Evolutionary conservation across 2,888 invertebrate species (phyloP).

Genomic region (Marronus borbonicus): DNA sequence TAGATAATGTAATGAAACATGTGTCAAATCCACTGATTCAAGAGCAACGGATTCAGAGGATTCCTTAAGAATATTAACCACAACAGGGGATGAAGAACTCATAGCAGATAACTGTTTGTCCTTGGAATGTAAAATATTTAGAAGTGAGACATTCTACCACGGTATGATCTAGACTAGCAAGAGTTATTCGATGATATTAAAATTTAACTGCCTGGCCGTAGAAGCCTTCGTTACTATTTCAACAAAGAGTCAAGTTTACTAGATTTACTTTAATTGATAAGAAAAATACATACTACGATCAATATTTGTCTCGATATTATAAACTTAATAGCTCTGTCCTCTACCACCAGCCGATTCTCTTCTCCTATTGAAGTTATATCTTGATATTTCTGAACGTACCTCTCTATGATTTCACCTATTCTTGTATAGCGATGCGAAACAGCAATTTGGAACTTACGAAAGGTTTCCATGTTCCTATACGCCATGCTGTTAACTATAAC

Average conservation of each 20-base stretch:
- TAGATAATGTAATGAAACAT: too few relatives aligned
- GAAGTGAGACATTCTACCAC: too few relatives aligned
- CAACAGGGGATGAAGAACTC: too few relatives aligned
- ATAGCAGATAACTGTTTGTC: too few relatives aligned
- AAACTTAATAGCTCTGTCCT: neutral
- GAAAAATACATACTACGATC: neutral
- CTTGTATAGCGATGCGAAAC: neutral
- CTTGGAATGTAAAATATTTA: too few relatives aligned
- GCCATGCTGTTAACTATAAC: conserved; percentile 77
- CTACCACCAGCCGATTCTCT: neutral
- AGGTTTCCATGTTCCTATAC: neutral
- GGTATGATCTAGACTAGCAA: too few relatives aligned
- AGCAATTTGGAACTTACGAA: neutral
- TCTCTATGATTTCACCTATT: neutral
- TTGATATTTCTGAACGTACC: neutral
- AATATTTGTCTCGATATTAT: neutral
- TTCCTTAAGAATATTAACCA: too few relatives aligned
- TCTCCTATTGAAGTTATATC: neutral
- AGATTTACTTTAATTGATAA: neutral
- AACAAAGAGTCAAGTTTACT: neutral
- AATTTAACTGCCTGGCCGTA: too few relatives aligned
- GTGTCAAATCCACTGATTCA: too few relatives aligned
- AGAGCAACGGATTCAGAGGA: too few relatives aligned
- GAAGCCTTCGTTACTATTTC: too few relatives aligned
- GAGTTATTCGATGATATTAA: too few relatives aligned